Percentiles rank a stretch among this genome's conserved stretches.
Evolutionary conservation across 2,888 invertebrate species (phyloP).

Genomic region (Drosophila buzzatii): DNA sequence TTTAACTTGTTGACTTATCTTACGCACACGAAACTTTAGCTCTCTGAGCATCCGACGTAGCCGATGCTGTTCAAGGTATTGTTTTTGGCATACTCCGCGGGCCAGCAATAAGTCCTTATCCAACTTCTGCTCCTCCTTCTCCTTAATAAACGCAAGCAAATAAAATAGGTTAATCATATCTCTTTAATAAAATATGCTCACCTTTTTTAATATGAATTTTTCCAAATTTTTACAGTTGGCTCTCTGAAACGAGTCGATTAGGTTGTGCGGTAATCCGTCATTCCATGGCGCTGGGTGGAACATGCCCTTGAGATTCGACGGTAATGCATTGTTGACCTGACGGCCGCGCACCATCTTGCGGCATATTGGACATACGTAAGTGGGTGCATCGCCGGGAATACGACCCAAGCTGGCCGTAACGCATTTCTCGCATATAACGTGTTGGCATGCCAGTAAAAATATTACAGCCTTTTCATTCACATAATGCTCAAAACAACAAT

Average conservation of each 20-base stretch:
- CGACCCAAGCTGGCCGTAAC: conserved; percentile 44
- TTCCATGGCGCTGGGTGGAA: conserved; percentile 79
- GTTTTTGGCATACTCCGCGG: conserved; percentile 39
- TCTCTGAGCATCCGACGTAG: conserved; percentile 48
- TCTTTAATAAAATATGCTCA: conserved; percentile 12
- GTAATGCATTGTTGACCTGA: conserved; percentile 71
- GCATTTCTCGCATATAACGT: conserved; percentile 75
- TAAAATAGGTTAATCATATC: neutral
- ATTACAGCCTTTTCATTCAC: conserved; percentile 49
- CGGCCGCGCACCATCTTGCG: conserved; percentile 60
- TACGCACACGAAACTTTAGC: conserved; percentile 29
- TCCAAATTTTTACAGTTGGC: conserved; percentile 60
- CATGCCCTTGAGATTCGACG: conserved; percentile 70
- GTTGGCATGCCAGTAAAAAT: conserved; percentile 78
- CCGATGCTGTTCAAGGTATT: conserved; percentile 36
- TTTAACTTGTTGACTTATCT: conserved; percentile 40
- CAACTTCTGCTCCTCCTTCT: conserved; percentile 25
- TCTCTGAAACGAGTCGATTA: conserved; percentile 66
- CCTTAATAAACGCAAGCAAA: conserved; percentile 20
- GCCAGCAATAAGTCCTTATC: conserved; percentile 34
- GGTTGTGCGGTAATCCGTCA: conserved; percentile 48
- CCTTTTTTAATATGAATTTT: conserved; percentile 55
- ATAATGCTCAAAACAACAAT: conserved; percentile 71
- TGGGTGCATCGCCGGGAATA: conserved; percentile 45
- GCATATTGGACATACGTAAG: conserved; percentile 72